phyloP scores from a whole-genome alignment of 2,888 invertebrate genomes.

The Tineola bisselliella region DNA sequence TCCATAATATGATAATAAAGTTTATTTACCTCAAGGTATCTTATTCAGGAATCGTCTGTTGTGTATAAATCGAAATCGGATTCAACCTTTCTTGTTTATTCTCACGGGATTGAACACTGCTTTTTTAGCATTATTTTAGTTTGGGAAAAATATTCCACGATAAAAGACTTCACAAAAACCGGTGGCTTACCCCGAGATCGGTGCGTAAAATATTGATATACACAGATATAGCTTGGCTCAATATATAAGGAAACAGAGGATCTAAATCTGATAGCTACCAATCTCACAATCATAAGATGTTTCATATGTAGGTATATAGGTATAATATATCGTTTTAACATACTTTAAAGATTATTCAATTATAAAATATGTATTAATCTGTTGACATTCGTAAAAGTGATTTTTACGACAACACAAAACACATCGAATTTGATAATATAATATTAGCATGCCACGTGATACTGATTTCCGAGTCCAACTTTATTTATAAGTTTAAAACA shows the following conservation, averaged over 20 bases:
- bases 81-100: slow-evolving; percentile 18
- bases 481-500: too few relatives aligned
- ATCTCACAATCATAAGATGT: neutral
- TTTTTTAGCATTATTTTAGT: slow-evolving; percentile 27
- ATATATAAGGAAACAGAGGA: neutral
- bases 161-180: slow-evolving; percentile 1
- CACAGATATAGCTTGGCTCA: neutral
- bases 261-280: neutral
- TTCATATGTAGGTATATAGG: too few relatives aligned
- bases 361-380: too few relatives aligned
- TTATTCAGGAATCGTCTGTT: slow-evolving; percentile 18
- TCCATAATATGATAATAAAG: neutral
- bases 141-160: slow-evolving; percentile 19
- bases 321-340: too few relatives aligned
- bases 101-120: slow-evolving; percentile 21
- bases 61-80: slow-evolving; percentile 26
- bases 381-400: too few relatives aligned
- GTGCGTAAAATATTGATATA: slow-evolving; percentile 3
- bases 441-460: too few relatives aligned
- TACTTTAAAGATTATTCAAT: too few relatives aligned
- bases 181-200: neutral
- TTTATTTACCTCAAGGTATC: neutral
- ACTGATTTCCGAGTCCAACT: too few relatives aligned
- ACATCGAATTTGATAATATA: too few relatives aligned
- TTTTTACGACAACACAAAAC: too few relatives aligned